Percentiles rank a stretch among this genome's conserved stretches.
These are phyloP conservation scores for Sarcophaga rosellei DNA, from an alignment of 2,888 invertebrate species.

Conservation along the genomic window DNA sequence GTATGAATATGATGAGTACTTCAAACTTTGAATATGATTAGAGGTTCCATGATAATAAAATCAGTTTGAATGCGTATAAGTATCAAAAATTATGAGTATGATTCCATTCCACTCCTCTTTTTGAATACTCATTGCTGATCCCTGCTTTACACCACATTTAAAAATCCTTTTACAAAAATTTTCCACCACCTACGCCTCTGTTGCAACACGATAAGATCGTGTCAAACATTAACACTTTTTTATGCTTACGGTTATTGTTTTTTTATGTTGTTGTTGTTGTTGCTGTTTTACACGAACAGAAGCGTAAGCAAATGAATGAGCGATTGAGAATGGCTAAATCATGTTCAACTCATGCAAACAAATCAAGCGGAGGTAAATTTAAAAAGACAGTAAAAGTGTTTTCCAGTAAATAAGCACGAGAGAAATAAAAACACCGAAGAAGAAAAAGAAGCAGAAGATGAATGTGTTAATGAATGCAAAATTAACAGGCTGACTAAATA, in stretches of 20 bases:
- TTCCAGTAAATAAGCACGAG: background rate
- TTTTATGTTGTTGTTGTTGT: conserved; percentile 7
- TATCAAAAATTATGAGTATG: no score
- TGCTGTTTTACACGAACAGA: conserved; percentile 50
- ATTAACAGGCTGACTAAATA: conserved; percentile 17
- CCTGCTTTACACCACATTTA: background rate
- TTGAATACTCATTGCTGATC: no score
- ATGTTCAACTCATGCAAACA: conserved; percentile 43
- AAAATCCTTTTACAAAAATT: background rate
- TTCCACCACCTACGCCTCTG: conserved; percentile 9
- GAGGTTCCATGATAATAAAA: no score
- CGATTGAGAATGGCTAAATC: conserved; percentile 58
- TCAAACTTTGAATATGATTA: no score
- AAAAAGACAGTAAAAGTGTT: conserved; percentile 45
- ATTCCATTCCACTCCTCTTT: no score
- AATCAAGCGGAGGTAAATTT: conserved; percentile 58
- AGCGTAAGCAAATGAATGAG: conserved; percentile 64
- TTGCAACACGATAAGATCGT: conserved; percentile 54
- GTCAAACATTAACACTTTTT: conserved; percentile 67
- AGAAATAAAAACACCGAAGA: background rate
- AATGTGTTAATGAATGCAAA: conserved; percentile 66
- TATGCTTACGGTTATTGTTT: background rate
- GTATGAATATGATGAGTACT: no score
- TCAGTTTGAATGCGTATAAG: no score
- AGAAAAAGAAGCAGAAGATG: conserved; percentile 50